Conservation (phyloP, 1,140 invertebrate species). For the Goniozus legneri region DNA sequence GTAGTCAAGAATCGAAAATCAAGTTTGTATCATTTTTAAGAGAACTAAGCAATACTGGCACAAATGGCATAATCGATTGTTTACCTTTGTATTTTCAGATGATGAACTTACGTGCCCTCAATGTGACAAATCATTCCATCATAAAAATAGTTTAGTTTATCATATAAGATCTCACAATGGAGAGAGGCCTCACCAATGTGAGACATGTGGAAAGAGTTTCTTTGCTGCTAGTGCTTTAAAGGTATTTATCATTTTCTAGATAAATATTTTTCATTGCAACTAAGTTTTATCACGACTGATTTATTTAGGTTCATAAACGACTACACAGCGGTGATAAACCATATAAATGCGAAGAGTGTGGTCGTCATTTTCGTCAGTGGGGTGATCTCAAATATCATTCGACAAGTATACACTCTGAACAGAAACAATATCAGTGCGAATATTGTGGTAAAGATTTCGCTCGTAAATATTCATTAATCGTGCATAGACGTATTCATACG, state of each 20-base stretch:
- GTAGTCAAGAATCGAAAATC: conserved; percentile 33
- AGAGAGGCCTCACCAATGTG: conserved; percentile 74
- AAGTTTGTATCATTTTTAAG: conserved; percentile 15
- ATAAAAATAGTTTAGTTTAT: conserved; percentile 80
- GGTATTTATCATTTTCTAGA: conserved; percentile 40
- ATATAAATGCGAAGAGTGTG: conserved; percentile 76
- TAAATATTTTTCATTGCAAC: not conserved
- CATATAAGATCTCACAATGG: conserved; percentile 78
- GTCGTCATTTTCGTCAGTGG: conserved; percentile 77
- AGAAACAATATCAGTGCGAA: conserved; percentile 84
- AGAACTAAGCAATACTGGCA: not conserved
- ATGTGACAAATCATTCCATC: conserved; percentile 73
- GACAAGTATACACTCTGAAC: conserved; percentile 77
- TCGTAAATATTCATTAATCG: conserved; percentile 87
- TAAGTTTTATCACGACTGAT: not conserved
- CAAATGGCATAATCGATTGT: conserved; percentile 5
- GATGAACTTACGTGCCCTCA: conserved; percentile 61
- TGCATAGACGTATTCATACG: conserved; percentile 86
- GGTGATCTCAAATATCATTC: conserved; percentile 89
- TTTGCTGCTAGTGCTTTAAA: conserved; percentile 76
- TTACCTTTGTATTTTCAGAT: conserved; percentile 28
- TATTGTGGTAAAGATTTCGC: conserved; percentile 91
- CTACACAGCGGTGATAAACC: conserved; percentile 77
- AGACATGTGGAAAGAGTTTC: conserved; percentile 78
- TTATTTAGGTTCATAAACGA: conserved; percentile 63